A percentile compares a stretch with the other conserved stretches of the same genome.
phyloP scores from a whole-genome alignment of 92 coral and sea anemone species.

The Pocillopora meandrina region DNA sequence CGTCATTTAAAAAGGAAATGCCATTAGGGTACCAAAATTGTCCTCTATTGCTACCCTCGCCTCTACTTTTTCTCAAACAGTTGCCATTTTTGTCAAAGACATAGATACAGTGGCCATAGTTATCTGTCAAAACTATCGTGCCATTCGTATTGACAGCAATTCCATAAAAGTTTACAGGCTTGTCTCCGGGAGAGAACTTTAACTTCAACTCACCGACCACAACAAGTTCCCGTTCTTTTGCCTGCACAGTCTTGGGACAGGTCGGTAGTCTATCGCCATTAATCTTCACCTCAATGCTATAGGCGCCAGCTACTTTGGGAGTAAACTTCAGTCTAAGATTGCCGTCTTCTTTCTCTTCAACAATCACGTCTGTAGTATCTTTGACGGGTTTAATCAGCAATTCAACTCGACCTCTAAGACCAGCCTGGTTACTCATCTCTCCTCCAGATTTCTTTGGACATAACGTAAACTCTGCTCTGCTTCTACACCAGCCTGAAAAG shows the following conservation, averaged over 20 bases:
- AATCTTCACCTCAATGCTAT: neutral
- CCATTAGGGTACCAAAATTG: neutral
- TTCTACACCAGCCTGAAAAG: too few relatives aligned
- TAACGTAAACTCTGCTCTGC: too few relatives aligned
- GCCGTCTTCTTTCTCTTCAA: neutral
- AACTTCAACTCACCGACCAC: neutral
- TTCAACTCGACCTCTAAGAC: too few relatives aligned
- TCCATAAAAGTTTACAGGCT: neutral
- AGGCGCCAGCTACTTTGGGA: neutral
- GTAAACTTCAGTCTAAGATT: neutral
- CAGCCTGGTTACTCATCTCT: too few relatives aligned
- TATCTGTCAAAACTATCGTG: neutral
- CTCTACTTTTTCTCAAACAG: neutral
- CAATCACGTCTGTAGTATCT: too few relatives aligned
- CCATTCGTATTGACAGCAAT: neutral
- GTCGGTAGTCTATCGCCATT: conserved; percentile 10
- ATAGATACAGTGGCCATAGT: neutral
- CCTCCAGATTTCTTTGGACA: too few relatives aligned
- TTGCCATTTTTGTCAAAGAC: neutral
- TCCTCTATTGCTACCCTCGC: neutral
- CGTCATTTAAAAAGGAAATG: neutral
- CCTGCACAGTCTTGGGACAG: neutral
- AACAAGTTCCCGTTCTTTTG: conserved; percentile 5
- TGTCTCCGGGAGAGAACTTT: neutral
- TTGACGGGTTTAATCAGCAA: too few relatives aligned